Base-by-base conservation (phyloP, 2,888 invertebrate genomes). In the Callyntrura guangdongensis region DNA sequence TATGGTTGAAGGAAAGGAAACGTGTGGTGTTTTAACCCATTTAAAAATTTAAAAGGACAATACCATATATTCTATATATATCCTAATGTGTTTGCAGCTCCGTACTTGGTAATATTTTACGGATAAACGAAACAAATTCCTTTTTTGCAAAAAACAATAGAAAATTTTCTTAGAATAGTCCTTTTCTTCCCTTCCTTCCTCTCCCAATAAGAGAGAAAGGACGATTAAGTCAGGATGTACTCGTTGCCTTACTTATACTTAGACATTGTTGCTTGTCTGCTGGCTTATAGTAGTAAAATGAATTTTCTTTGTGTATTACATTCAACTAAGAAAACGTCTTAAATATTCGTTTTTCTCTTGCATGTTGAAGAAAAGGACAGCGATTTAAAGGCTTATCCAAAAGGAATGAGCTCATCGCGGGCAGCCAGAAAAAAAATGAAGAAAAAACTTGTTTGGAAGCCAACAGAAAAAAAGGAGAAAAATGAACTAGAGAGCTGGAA, bases 1-100 rank as follows among this genome's bases (percentile, higher is more conserved):
- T 72, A 49, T 22, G 17, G 22, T 47, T 8, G 36, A 17, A 9
- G 17, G 45, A 47, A 14, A 14, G 9, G 14, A 74, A 74, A 74
- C 74, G 22, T 49, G 74, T 74, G 74, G 74, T 22, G 49, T 72
- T 74, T 74, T 74, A 74, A 74, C 74, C 49, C 49, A 49, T 74
- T 49, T 74, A 74, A 74, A 74, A 27, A 22, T 74, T 74, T 74
- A 22, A 49, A 22, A 49, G 14, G 49, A 22, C 11, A 45, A 1
- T 22, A 74, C 49, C 8, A 11, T 20, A 36, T 36, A 36, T 36
- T 8, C 45, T 11, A 36, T 22, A 49, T 47, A 47, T 4, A 12
- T 74, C 3, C 49, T 12, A 22, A 20, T 22, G 9, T 49, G 22
- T 12, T 72, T 6, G 74, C 74, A 49, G 49, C 6, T 4, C 6